A percentile compares a stretch with the other conserved stretches of the same genome.
phyloP scores from a whole-genome alignment of 2,797 vertebrate genomes.

The Glyptemys insculpta region DNA sequence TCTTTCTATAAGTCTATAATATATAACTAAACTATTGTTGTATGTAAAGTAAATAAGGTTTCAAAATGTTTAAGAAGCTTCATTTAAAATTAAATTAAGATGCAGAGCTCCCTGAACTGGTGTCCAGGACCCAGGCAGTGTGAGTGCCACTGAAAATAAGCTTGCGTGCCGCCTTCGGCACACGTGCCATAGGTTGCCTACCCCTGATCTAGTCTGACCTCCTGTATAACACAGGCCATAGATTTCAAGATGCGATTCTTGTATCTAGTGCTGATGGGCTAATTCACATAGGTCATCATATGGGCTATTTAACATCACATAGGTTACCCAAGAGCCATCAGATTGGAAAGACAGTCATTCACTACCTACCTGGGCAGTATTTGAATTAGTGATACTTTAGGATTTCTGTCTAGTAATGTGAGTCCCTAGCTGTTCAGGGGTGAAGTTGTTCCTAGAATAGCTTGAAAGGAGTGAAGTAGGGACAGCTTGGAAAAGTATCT shows the following conservation, averaged over 20 bases:
- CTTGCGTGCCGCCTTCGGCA: too few relatives aligned
- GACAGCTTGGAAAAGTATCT: not conserved
- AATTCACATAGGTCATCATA: accelerated
- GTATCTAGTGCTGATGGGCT: accelerated
- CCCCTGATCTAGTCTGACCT: not conserved
- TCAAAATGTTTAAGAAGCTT: too few relatives aligned
- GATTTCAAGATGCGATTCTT: not conserved
- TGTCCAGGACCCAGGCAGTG: too few relatives aligned
- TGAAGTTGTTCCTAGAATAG: not conserved
- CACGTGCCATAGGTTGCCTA: too few relatives aligned
- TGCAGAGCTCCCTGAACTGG: too few relatives aligned
- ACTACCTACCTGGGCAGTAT: accelerated
- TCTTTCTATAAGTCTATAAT: too few relatives aligned
- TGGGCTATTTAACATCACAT: accelerated
- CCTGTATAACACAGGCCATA: accelerated
- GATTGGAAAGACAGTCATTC: not conserved
- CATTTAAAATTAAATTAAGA: too few relatives aligned
- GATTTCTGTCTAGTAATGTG: accelerated
- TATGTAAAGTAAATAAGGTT: too few relatives aligned
- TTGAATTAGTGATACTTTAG: not conserved
- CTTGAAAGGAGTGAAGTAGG: not conserved
- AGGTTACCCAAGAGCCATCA: not conserved
- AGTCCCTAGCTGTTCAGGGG: not conserved
- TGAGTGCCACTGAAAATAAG: too few relatives aligned
- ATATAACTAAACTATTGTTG: too few relatives aligned